phyloP scores from a whole-genome alignment of 2,888 invertebrate species.

The Chaetogeoica ovagalla region DNA sequence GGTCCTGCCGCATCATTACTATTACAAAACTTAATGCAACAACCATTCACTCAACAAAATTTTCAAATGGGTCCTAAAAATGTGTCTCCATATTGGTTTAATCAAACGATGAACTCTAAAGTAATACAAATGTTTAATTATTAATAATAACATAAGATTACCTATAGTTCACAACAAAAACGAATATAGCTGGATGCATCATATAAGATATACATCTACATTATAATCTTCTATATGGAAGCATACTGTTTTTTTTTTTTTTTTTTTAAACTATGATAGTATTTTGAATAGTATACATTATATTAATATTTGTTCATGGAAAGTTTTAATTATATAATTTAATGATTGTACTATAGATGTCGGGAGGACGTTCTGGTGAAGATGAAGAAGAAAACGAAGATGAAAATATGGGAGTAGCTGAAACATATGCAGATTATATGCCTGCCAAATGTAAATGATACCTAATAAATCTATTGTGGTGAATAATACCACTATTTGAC shows the following conservation, averaged over 20 bases:
- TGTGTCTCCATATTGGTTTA: slow-evolving; percentile 43
- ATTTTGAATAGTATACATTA: no score
- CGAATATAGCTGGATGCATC: no score
- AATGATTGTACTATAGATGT: slow-evolving; percentile 32
- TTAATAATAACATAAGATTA: not conserved
- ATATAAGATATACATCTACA: no score
- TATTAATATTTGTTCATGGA: not conserved
- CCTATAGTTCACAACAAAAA: no score
- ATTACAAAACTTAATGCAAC: slow-evolving; percentile 47
- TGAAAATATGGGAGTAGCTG: slow-evolving; percentile 90
- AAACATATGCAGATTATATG: slow-evolving; percentile 98
- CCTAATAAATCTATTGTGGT: not conserved
- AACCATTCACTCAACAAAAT: slow-evolving; percentile 39
- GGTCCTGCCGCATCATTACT: slow-evolving; percentile 37
- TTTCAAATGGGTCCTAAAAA: slow-evolving; percentile 50
- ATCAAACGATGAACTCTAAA: slow-evolving; percentile 56
- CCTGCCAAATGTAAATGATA: slow-evolving; percentile 80
- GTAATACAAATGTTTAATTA: slow-evolving; percentile 22
- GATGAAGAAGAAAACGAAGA: slow-evolving; percentile 58
- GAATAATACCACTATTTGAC: not conserved
- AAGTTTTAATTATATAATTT: not conserved
- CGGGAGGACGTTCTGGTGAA: slow-evolving; percentile 52
- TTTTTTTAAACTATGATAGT: no score
- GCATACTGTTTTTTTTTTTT: no score
- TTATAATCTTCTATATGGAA: no score